Base-by-base conservation (phyloP, 2,888 invertebrate species). In the Tenodera sinensis region DNA sequence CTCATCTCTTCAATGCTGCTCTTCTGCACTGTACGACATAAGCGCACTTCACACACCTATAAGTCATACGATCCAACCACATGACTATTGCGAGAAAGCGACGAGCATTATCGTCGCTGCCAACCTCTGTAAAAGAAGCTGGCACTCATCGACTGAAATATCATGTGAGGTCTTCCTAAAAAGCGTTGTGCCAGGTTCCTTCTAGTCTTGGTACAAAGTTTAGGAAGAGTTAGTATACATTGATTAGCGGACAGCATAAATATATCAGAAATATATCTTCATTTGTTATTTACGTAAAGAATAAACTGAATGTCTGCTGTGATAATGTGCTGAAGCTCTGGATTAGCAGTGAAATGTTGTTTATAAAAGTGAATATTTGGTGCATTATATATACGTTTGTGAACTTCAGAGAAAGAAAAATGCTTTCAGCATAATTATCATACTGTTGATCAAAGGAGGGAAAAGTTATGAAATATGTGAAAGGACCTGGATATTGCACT, bases 1-100 rank as follows among this genome's bases (percentile, higher is more conserved):
- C 93, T 97, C 90, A 95, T 97, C 90, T 95, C 96, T 3, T 96
- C 97, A 81, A 96, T 97, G 95, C 93, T 97, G 90, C 93, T 97
- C 15, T 96, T 96, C 93, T 97, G 96, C 92, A 96, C 96, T 6
- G 95, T 96, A 54, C 95, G 95, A 91, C 95, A 96, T 92, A 96
- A 96, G 93, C 94, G 95, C 85, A 94, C 95, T 84, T 95, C 96
- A 14, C 95, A 96, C 92, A 96, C 96, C 2, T 96, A 96, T 93
- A 96, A 96, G 93, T 96, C 96, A 34, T 96, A 96, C 92, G 93
- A 94, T 91, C 95, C 93, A 90, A 91, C 92, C 54, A 93, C 93
- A 93, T 94, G 93, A 93, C 93, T 92, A 92, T 92, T 92, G 91
- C 92, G 91, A 92, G 92, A 93, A 92, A 92, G 88, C 47, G 89